These are phyloP conservation scores for Conops quadrifasciatus DNA, from an alignment of 2,888 invertebrate genomes.

Conservation along the genomic window DNA sequence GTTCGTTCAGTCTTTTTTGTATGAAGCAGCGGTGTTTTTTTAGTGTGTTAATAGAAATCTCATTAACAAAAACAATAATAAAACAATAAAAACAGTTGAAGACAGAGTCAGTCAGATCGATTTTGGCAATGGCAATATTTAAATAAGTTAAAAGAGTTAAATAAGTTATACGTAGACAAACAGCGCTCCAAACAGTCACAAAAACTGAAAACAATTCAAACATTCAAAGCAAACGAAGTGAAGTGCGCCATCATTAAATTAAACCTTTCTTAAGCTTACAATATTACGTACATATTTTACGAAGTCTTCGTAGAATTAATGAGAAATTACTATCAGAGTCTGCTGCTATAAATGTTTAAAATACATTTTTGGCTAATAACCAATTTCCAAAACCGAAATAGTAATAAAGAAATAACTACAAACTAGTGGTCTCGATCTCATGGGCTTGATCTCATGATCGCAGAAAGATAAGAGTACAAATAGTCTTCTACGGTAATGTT, in stretches of 20 bases:
- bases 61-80: no score
- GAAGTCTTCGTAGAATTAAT: no score
- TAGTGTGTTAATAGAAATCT: conserved; percentile 46
- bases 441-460: neutral
- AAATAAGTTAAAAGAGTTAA: conserved; percentile 45
- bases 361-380: no score
- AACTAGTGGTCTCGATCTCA: no score
- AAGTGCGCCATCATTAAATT: neutral
- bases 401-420: no score
- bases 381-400: no score
- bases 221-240: neutral
- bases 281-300: no score
- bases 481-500: neutral
- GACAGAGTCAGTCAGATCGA: conserved; percentile 18
- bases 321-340: no score
- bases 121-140: conserved; percentile 39
- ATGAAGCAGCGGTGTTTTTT: conserved; percentile 32
- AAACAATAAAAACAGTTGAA: conserved; percentile 33
- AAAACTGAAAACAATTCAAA: conserved; percentile 6
- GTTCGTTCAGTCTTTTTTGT: neutral
- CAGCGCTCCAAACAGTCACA: neutral
- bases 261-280: neutral
- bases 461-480: no score
- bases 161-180: conserved; percentile 18
- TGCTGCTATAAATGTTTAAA: no score